Conservation (phyloP, 2,113 vertebrate genomes). For the Oceanites oceanicus region DNA sequence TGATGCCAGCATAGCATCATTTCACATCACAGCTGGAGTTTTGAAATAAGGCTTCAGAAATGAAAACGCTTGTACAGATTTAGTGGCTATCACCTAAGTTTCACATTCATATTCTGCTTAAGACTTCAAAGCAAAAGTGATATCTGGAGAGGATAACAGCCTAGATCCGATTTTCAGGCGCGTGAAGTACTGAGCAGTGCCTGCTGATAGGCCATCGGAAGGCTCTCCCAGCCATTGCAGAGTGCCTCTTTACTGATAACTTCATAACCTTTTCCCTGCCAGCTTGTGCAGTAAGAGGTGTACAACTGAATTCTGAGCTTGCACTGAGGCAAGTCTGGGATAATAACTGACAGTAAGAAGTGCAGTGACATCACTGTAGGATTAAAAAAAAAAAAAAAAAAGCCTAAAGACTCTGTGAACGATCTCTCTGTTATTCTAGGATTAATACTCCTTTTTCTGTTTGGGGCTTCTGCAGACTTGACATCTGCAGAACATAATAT, state of each 20-base stretch:
- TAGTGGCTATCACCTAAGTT: neutral
- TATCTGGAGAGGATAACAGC: neutral
- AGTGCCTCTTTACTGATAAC: neutral
- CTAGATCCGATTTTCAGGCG: neutral
- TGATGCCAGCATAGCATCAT: neutral
- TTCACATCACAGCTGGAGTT: constrained; percentile 23
- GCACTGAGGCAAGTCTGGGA: neutral
- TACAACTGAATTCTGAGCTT: neutral
- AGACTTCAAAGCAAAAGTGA: constrained; percentile 3
- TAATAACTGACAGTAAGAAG: constrained; percentile 9
- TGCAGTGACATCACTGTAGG: neutral
- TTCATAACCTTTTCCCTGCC: constrained; percentile 4
- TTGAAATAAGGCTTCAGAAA: neutral
- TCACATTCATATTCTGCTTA: neutral
- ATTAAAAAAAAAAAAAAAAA: neutral
- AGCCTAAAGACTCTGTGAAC: neutral
- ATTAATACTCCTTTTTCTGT: neutral
- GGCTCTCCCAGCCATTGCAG: rapidly evolving
- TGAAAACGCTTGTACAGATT: neutral
- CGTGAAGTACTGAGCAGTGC: neutral
- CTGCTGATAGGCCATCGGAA: neutral
- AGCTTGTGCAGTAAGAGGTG: neutral
- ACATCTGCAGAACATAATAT: neutral
- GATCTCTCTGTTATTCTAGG: neutral
- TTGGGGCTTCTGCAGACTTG: neutral